These are phyloP conservation scores for Colletes gigas DNA, from an alignment of 1,140 invertebrate species.

Conservation along the genomic window DNA sequence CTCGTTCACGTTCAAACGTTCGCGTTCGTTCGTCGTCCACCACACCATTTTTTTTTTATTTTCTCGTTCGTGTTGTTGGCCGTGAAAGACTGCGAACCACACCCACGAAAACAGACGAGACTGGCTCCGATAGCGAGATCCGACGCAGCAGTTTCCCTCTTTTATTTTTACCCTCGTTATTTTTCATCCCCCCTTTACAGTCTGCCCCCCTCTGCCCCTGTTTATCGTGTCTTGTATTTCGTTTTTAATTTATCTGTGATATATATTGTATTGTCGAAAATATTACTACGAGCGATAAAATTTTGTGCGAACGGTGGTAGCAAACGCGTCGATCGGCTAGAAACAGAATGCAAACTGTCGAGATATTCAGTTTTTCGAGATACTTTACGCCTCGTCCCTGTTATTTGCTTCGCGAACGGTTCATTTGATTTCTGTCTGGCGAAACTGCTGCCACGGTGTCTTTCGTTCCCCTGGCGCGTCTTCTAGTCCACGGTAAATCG, in stretches of 20 bases:
- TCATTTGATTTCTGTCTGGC: too few relatives aligned
- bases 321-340: too few relatives aligned
- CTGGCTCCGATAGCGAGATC: constrained; percentile 29
- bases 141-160: constrained; percentile 50
- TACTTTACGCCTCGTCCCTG: too few relatives aligned
- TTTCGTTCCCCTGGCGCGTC: background rate
- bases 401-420: too few relatives aligned
- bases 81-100: constrained; percentile 38
- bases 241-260: too few relatives aligned
- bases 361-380: too few relatives aligned
- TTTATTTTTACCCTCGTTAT: background rate
- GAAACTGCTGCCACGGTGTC: constrained; percentile 53
- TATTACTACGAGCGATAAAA: too few relatives aligned
- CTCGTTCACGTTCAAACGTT: background rate
- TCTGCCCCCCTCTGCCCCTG: background rate
- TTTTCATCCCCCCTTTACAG: background rate
- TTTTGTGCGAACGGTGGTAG: too few relatives aligned
- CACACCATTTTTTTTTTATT: background rate
- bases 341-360: too few relatives aligned
- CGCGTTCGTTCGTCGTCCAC: background rate
- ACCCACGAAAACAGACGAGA: constrained; percentile 44
- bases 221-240: background rate
- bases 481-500: background rate
- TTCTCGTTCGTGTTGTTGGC: constrained; percentile 45
- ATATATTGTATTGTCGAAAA: too few relatives aligned